Conservation (phyloP, 1,140 invertebrate species). For the Ridgeia piscesae region DNA sequence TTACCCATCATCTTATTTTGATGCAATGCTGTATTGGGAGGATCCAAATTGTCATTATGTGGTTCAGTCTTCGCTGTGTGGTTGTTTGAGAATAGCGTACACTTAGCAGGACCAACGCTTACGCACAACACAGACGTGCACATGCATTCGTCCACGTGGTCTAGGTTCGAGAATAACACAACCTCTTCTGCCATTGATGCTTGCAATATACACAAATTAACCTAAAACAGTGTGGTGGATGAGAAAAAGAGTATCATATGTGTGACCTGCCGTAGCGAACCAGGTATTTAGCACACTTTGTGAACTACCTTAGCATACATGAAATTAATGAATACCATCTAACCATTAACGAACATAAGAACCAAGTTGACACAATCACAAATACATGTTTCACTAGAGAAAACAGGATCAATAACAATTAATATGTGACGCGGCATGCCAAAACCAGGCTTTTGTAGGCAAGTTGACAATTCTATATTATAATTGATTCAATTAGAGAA, state of each 20-base stretch:
- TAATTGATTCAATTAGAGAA: too few relatives aligned
- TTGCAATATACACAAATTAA: conserved; percentile 89
- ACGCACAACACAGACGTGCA: conserved; percentile 90
- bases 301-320: too few relatives aligned
- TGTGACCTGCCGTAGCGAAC: too few relatives aligned
- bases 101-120: conserved; percentile 46
- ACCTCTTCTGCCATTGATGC: conserved; percentile 94
- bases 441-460: too few relatives aligned
- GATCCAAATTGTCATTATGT: background rate
- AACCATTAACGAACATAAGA: too few relatives aligned
- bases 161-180: conserved; percentile 89
- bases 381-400: too few relatives aligned
- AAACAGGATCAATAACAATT: too few relatives aligned
- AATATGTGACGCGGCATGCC: too few relatives aligned
- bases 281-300: too few relatives aligned
- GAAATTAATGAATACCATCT: too few relatives aligned
- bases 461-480: too few relatives aligned
- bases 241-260: background rate
- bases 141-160: conserved; percentile 90
- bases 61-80: background rate
- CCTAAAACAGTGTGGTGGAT: conserved; percentile 55
- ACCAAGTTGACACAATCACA: too few relatives aligned
- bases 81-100: background rate
- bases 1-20: conserved; percentile 62
- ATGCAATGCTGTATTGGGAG: conserved; percentile 4